Evolutionary conservation across 1,140 invertebrate species (phyloP), one percentile per base, ranked within the genome.

Genomic region (Dysdera silvatica): DNA sequence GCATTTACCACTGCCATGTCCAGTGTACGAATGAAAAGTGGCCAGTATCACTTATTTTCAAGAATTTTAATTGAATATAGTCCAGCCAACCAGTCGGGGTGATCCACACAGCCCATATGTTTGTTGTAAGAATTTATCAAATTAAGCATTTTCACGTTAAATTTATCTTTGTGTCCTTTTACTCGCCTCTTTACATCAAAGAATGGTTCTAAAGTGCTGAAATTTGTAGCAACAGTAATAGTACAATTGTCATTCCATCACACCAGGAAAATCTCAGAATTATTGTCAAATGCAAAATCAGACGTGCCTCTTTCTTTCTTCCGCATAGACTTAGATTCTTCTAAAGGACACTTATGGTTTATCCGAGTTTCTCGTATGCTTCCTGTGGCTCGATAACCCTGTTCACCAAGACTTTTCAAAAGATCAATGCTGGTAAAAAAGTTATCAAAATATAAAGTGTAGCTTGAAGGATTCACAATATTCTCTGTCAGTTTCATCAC

Each of bases 201-300:
- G 35, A 52, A 53, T 35, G 51, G n/a, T 37, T 53, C 32, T 37
- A 53, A 53, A 37, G 32, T 18, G 51, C 51, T 53, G n/a, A 33
- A 37, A 53, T 53, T 35, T 53, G 51, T 37, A 35, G 51, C n/a
- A 35, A 53, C 10, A 35, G 32, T 37, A 3, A 52, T 20, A 32
- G 28, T 32, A 52, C 16, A 23, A 52, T 52, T 33, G 3, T 32
- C 4, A 53, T 37, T 53, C 51, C 18, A 53, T 35, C 16, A 24
- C 18, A 53, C 32, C 31, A 53, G 33, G 31, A 35, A 53, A 53
- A 53, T 37, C 18, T 35, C 45, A 23, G 51, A 53, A 23, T 53
- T 53, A 0, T 53, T 53, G 51, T 53, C 51, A 53, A 53, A 53
- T 35, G n/a, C 51, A 53, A 53, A 53, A 53, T 37, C 31, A 53